A percentile compares a stretch with the other conserved stretches of the same genome.
Conservation (phyloP, 2,888 invertebrate species). For the Drosophila nr. perissopoda region DNA sequence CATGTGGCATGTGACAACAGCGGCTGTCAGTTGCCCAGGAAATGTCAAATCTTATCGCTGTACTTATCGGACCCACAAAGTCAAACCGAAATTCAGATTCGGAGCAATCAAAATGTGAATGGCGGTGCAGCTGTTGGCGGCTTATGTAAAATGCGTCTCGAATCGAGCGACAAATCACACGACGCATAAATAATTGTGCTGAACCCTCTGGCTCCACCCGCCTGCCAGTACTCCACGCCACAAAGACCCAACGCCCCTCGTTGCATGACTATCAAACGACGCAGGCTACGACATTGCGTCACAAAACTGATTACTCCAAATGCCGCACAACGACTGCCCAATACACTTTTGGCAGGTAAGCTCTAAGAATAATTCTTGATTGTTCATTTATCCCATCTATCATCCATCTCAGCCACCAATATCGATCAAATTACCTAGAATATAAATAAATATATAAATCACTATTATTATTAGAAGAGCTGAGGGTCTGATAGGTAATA, state of each 20-base stretch:
- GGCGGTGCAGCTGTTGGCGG: constrained; percentile 33
- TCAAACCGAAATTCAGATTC: constrained; percentile 15
- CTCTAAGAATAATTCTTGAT: background rate
- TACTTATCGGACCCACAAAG: constrained; percentile 36
- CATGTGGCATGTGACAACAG: background rate
- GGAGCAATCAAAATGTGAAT: constrained; percentile 36
- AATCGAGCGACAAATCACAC: constrained; percentile 54
- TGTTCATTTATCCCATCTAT: background rate
- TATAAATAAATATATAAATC: background rate
- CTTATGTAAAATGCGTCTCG: constrained; percentile 45
- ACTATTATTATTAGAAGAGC: too few relatives aligned
- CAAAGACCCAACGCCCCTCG: constrained; percentile 4
- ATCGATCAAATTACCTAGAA: background rate
- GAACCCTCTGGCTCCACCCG: constrained; percentile 13
- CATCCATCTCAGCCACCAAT: background rate
- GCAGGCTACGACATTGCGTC: constrained; percentile 5
- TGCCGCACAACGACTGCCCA: background rate
- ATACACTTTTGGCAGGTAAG: background rate
- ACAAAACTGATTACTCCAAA: background rate
- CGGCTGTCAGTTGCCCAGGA: constrained; percentile 31
- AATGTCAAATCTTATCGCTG: constrained; percentile 42
- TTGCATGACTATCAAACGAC: constrained; percentile 2
- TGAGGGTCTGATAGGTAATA: too few relatives aligned
- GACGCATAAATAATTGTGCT: constrained; percentile 58
- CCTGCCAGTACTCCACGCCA: background rate